Evolutionary conservation across 1,140 invertebrate genomes (phyloP).

Genomic region (Tenebrio molitor): DNA sequence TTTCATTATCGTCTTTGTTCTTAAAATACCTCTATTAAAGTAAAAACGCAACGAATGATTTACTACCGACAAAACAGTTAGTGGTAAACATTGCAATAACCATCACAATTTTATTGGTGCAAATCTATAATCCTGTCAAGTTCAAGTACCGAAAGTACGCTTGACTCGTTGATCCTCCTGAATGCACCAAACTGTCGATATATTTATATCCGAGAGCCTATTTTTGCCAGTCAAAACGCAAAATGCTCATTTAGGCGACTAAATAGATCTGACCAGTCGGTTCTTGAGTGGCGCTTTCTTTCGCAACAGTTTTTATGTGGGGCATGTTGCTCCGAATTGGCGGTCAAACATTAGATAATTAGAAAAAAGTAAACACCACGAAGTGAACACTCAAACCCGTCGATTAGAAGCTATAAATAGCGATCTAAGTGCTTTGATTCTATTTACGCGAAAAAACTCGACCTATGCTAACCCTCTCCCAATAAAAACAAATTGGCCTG

Average conservation of each 20-base stretch:
- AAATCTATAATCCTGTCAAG: background rate
- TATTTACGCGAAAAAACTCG: slow-evolving; percentile 39
- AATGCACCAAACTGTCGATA: background rate
- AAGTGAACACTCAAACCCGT: background rate
- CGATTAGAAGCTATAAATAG: slow-evolving; percentile 21
- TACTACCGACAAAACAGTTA: background rate
- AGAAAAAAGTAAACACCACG: background rate
- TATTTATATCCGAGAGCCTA: background rate
- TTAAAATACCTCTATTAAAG: too few species aligned
- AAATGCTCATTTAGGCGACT: too few species aligned
- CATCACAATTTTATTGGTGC: background rate
- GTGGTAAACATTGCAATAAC: background rate
- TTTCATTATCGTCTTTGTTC: too few species aligned
- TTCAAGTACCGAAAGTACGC: background rate
- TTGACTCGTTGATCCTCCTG: background rate
- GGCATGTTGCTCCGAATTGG: slow-evolving; percentile 1
- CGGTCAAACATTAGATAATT: background rate
- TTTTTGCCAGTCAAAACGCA: background rate
- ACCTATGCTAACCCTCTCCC: slow-evolving; percentile 44
- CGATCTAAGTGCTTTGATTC: slow-evolving; percentile 34
- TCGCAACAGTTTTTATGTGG: slow-evolving; percentile 7
- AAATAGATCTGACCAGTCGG: too few species aligned
- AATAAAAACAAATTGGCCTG: slow-evolving; percentile 32
- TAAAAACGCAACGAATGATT: slow-evolving; percentile 1
- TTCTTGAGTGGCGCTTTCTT: background rate